phyloP scores from a whole-genome alignment of 2,113 vertebrate species.

The Phasianus colchicus region DNA sequence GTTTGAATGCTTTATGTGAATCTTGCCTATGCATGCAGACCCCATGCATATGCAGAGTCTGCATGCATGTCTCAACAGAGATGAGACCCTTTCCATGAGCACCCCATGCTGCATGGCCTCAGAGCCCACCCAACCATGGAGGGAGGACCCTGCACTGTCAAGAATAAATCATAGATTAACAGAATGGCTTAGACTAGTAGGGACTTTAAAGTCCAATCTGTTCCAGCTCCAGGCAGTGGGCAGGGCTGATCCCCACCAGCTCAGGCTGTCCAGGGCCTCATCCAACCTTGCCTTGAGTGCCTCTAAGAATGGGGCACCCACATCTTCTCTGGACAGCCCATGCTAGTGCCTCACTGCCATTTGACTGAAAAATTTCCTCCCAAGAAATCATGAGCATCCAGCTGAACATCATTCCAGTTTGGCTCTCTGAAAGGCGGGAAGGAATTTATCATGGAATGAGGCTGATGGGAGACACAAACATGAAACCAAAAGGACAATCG shows the following conservation, averaged over 20 bases:
- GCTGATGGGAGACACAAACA: neutral
- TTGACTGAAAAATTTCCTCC: too few relatives aligned
- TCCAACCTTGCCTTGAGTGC: neutral
- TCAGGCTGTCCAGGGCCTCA: neutral
- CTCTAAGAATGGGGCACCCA: neutral
- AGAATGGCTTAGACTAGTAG: neutral
- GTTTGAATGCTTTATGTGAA: neutral
- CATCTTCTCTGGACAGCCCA: too few relatives aligned
- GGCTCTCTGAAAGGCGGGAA: neutral
- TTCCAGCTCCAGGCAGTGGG: neutral
- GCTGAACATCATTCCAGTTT: neutral
- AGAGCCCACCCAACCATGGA: neutral
- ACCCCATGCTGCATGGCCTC: neutral
- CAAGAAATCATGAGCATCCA: neutral
- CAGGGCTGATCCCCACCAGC: neutral
- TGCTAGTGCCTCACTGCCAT: too few relatives aligned
- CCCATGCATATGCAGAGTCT: accelerated
- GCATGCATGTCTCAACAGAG: neutral
- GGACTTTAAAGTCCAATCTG: neutral
- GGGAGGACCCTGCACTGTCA: neutral
- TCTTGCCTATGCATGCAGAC: accelerated
- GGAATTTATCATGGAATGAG: accelerated
- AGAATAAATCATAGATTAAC: neutral
- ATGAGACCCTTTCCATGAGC: neutral
- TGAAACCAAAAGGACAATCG: neutral